These are phyloP conservation scores for Lepidochitona cinerea DNA, from an alignment of 2,888 invertebrate species.

Conservation along the genomic window DNA sequence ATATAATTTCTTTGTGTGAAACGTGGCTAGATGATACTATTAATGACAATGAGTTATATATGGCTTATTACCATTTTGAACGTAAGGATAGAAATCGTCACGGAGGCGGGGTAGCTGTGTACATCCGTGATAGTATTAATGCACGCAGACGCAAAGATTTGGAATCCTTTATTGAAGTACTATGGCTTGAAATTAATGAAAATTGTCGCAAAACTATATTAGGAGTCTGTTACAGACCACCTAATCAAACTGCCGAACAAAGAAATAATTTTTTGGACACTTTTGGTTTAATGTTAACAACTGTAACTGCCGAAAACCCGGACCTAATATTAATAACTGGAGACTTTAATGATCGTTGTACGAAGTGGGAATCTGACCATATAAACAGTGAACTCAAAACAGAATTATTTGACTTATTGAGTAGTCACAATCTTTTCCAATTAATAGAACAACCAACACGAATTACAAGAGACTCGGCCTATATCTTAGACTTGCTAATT, in stretches of 20 bases:
- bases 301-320: neutral
- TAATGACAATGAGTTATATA: no score
- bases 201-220: neutral
- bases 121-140: no score
- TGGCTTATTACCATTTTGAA: no score
- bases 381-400: neutral
- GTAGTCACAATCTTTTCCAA: neutral
- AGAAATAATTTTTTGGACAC: neutral
- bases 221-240: neutral
- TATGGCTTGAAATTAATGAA: no score
- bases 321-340: neutral
- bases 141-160: no score
- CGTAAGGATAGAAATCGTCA: no score
- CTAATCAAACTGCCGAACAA: neutral
- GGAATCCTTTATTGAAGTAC: no score
- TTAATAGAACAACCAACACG: neutral
- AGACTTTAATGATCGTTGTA: neutral
- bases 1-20: no score
- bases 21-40: no score
- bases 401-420: neutral
- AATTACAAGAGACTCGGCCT: neutral
- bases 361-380: neutral
- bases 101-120: no score
- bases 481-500: neutral
- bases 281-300: neutral